Evolutionary conservation across 2,113 vertebrate species (phyloP), one percentile per base, ranked within the genome.

Genomic region (Xiphophorus hellerii): DNA sequence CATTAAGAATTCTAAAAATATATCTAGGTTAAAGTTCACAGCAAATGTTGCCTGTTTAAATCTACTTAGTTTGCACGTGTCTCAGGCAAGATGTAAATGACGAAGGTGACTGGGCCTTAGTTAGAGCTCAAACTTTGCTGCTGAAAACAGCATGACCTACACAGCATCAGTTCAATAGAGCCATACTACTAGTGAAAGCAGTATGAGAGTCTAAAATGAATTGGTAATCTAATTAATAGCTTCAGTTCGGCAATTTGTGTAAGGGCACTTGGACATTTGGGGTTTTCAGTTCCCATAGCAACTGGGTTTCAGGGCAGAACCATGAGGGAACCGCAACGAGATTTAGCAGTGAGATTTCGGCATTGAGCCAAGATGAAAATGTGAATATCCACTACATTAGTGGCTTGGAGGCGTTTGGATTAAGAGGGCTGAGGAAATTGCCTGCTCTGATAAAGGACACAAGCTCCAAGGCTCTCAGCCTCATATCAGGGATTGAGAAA

Each of bases 211-310:
- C 17, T 28, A 31, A 82, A 86, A 81, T 72, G 15, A 85, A 69
- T 14, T 14, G 15, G 22, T 77, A 66, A 77, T 80, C 48, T 80
- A 88, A 88, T 90, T 84, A 87, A 85, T 83, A 80, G 67, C 42
- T 82, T 84, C 42, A 82, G 72, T 84, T 86, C 66, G 74, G 72
- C 73, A 82, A 81, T 84, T 84, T 84, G 76, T 83, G 61, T 64
- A 66, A 80, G 78, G 76, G 82, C 81, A 70, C 81, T 83, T 70
- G 29, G 71, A 82, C 72, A 69, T 69, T 76, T 61, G 58, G 60
- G 77, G 42, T 73, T 83, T 73, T 80, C 66, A 66, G 88, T 91
- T 90, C n/a, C 89, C 84, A 84, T 85, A 63, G 88, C 62, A 90
- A 91, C 89, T 48, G 44, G 74, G 17, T 62, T 69, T 28, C 20